Evolutionary conservation across 1,140 invertebrate genomes (phyloP).

Genomic region (Camponotus vicinus): DNA sequence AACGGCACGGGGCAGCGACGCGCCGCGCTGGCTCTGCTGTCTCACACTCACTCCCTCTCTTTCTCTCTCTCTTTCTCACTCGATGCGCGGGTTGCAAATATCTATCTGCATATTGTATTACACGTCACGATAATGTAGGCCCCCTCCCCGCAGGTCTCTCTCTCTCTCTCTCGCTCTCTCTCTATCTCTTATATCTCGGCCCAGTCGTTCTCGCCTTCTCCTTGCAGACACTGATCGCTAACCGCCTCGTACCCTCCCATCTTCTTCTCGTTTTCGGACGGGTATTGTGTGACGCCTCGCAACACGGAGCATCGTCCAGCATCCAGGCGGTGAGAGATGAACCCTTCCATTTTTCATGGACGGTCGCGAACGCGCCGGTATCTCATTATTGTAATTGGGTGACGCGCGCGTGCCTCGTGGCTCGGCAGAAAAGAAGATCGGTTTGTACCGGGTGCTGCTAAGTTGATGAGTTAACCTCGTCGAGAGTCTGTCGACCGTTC

Average conservation of each 20-base stretch:
- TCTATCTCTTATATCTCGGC: slow-evolving; percentile 42
- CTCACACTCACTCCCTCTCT: slow-evolving; percentile 64
- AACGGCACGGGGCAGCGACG: slow-evolving; percentile 72
- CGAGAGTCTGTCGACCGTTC: neutral
- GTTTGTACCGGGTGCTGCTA: slow-evolving; percentile 14
- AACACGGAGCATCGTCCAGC: slow-evolving; percentile 45
- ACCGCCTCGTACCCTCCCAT: neutral
- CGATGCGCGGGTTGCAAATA: slow-evolving; percentile 80
- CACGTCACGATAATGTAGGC: slow-evolving; percentile 81
- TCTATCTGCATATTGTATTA: slow-evolving; percentile 83
- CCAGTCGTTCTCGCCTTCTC: slow-evolving; percentile 22
- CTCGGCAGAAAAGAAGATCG: slow-evolving; percentile 32
- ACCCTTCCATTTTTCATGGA: slow-evolving; percentile 79
- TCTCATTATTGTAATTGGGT: slow-evolving; percentile 85
- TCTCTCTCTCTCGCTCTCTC: neutral
- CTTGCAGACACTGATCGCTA: slow-evolving; percentile 54
- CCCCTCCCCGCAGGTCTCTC: slow-evolving; percentile 29
- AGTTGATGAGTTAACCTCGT: slow-evolving; percentile 47
- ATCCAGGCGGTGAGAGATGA: slow-evolving; percentile 42
- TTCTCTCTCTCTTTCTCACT: slow-evolving; percentile 57
- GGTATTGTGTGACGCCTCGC: slow-evolving; percentile 58
- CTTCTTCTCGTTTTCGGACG: slow-evolving; percentile 56
- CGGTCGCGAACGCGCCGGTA: slow-evolving; percentile 72
- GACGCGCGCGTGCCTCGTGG: slow-evolving; percentile 56
- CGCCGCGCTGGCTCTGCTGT: slow-evolving; percentile 66